phyloP scores from a whole-genome alignment of 1,140 invertebrate species.

The Phthorimaea operculella region DNA sequence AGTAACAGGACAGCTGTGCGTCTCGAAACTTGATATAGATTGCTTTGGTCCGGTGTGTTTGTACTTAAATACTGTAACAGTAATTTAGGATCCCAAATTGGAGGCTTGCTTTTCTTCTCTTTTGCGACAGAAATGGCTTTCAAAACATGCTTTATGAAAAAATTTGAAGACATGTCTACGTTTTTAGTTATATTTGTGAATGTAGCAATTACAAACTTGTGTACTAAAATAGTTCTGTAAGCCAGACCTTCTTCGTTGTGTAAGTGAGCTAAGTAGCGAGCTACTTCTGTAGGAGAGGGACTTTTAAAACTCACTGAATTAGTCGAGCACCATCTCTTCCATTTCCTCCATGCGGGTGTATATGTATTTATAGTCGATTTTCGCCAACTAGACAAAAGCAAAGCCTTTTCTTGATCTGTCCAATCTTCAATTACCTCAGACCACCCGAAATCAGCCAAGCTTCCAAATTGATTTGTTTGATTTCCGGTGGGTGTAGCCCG shows the following conservation, averaged over 20 bases:
- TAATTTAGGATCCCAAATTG: slow-evolving; percentile 4
- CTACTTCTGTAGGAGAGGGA: slow-evolving; percentile 15
- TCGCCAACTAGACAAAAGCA: slow-evolving; percentile 12
- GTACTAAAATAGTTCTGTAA: slow-evolving; percentile 21
- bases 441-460: slow-evolving; percentile 16
- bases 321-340: slow-evolving; percentile 1
- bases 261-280: slow-evolving; percentile 21
- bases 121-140: slow-evolving; percentile 12
- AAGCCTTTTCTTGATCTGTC: slow-evolving; percentile 5
- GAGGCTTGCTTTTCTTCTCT: neutral
- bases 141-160: slow-evolving; percentile 15
- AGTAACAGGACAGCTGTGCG: neutral
- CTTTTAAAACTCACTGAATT: slow-evolving; percentile 10
- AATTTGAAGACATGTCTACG: slow-evolving; percentile 3
- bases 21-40: neutral
- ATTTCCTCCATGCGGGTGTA: slow-evolving; percentile 3
- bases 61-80: slow-evolving; percentile 4
- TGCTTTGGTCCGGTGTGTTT: slow-evolving; percentile 8
- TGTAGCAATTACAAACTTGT: slow-evolving; percentile 23
- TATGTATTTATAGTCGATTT: slow-evolving; percentile 11
- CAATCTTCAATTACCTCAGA: slow-evolving; percentile 3
- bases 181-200: slow-evolving; percentile 7
- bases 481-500: slow-evolving; percentile 4
- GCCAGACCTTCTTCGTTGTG: slow-evolving; percentile 15
- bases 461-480: slow-evolving; percentile 9